Base-by-base conservation (phyloP, 2,797 vertebrate genomes). In the Cryptoprocta ferox region DNA sequence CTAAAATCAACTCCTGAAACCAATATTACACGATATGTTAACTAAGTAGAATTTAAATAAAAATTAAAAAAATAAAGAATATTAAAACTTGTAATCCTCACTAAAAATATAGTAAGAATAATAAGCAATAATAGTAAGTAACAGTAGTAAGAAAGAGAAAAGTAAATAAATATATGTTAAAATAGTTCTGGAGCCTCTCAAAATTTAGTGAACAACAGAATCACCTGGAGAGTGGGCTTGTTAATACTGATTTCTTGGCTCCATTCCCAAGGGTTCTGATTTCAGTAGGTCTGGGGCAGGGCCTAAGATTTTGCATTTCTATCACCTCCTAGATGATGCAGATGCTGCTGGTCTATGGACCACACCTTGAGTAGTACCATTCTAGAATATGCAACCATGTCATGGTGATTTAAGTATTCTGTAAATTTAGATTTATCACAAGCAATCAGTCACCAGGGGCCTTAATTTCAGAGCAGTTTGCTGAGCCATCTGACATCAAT, bases 401-500 rank as follows among this genome's bases (percentile, higher is more conserved):
- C 32, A 37, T 4, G 26, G 73, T 39, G 56, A 96, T 89, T 71
- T 59, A 75, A 8, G 2, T 84, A 89, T 92, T 66, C 53, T 85
- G 7, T 94, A 96, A 85, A 66, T 80, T 81, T 32, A 75, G 11
- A n/a, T 82, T 78, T 78, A 80, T 82, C 65, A 9, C 19, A 75
- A 68, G 61, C 35, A 37, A 42, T 95, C 53, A 12, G 39, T 81
- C 63, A 95, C n/a, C 82, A 42, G 48, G 30, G 32, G 11, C 65
- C n/a, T 88, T 76, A 88, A 93, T 95, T 97, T 94, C 59, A 35
- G 19, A 82, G 50, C 28, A 61, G 84, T 91, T 95, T 86, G 19
- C 53, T 56, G 73, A 89, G 81, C 73, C 35, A 88, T 50, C n/a
- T 73, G 32, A 79, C 32, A 76, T 91, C 73, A 85, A 42, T 89